Base-by-base conservation (phyloP, 2,113 vertebrate genomes). In the Ageneiosus marmoratus region DNA sequence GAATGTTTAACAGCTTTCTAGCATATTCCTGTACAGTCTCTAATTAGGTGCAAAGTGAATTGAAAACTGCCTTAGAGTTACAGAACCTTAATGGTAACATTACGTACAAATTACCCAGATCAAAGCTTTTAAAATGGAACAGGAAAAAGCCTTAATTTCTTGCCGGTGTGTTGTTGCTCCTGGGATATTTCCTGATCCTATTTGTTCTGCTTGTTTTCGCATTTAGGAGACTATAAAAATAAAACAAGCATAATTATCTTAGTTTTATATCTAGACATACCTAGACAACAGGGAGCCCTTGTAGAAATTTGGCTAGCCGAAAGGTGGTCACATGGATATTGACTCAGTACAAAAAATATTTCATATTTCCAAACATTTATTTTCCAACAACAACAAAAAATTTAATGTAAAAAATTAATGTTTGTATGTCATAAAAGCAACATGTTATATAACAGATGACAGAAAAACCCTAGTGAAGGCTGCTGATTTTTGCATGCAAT, bases 21-120 rank as follows among this genome's bases (percentile, higher is more conserved):
- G 13, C n/a, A 10, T 20, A 20, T 55, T 81, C 15, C 10, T 22
- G 1, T 22, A 12, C 20, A 32, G 11, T 44, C 53, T n/a, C 0
- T 32, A 74, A 62, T 34, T 32, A 22, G n/a, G 1, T 27, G 27
- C 11, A 55, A 44, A 7, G 41, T 22, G 41, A 46, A 55, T 55
- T 69, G 44, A 41, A 29, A 5, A 48, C 41, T 48, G 55, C 55
- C 20, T 82, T 15, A 22, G 20, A 74, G 37, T 50, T 50, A 74
- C 10, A 55, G 87, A 91, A 87, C 87, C 67, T 85, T 81, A 81
- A 82, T 85, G 85, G 77, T 88, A 86, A 80, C 84, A 83, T 86
- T 77, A 89, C 88, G 83, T 32, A 82, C 83, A 75, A 53, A 76
- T 88, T 86, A 87, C 80, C 4, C 63, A 82, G 84, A 91, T 91